A percentile compares a stretch with the other conserved stretches of the same genome.
Conservation (phyloP, 1,140 invertebrate genomes). For the Cydia splendana region DNA sequence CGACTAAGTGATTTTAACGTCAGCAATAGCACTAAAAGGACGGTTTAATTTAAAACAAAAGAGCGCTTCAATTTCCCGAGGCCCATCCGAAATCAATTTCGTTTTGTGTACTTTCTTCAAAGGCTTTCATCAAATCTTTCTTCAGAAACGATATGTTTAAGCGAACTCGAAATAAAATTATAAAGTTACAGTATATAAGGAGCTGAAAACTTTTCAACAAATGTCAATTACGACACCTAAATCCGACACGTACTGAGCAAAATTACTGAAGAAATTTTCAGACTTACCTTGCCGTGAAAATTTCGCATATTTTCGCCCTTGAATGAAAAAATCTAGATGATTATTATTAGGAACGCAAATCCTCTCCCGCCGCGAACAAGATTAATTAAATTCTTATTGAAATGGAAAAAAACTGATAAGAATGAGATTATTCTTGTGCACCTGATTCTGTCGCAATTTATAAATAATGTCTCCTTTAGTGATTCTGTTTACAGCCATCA, state of each 20-base stretch:
- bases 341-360: constrained; percentile 12
- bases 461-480: not conserved
- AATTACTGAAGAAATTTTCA: constrained; percentile 7
- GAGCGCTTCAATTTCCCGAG: constrained; percentile 27
- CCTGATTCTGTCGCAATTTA: not conserved
- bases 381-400: constrained; percentile 15
- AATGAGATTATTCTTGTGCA: not conserved
- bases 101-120: constrained; percentile 30
- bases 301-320: not conserved
- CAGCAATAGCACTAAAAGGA: constrained; percentile 9
- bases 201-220: constrained; percentile 17
- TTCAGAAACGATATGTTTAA: constrained; percentile 18
- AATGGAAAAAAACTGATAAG: not conserved
- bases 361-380: not conserved
- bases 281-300: not conserved
- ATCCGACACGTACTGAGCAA: constrained; percentile 4
- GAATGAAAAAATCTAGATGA: not conserved
- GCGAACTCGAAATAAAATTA: constrained; percentile 5
- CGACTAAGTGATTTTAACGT: constrained; percentile 10
- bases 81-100: constrained; percentile 21
- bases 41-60: constrained; percentile 9
- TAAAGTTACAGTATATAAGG: constrained; percentile 1
- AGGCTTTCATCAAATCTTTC: constrained; percentile 4
- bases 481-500: too few species aligned
- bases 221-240: constrained; percentile 16